phyloP scores from a whole-genome alignment of 2,113 vertebrate species.

The Maylandia zebra region DNA sequence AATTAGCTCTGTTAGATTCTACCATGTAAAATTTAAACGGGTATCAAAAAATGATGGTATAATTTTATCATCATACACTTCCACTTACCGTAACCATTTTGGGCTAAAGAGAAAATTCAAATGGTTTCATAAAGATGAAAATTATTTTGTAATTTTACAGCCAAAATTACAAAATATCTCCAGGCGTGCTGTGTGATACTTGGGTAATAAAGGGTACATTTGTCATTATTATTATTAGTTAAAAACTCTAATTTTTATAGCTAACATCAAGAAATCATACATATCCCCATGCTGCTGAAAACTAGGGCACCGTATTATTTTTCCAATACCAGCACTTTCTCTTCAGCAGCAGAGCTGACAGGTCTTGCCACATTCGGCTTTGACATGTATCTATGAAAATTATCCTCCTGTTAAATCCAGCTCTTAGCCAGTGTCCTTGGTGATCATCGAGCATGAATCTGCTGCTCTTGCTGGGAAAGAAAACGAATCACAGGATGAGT shows the following conservation, averaged over 20 bases:
- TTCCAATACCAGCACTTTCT: not conserved
- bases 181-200: accelerated
- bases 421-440: not conserved
- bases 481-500: not conserved
- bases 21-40: not conserved
- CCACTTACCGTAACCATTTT: not conserved
- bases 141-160: not conserved
- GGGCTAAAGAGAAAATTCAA: not conserved
- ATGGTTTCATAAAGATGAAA: not conserved
- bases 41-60: not conserved
- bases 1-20: not conserved
- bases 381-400: not conserved
- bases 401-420: not conserved
- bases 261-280: not conserved
- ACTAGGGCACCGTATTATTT: not conserved
- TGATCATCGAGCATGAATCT: not conserved
- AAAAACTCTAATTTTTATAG: not conserved
- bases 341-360: not conserved
- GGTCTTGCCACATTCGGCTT: not conserved
- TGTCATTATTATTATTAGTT: not conserved
- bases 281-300: not conserved
- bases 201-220: not conserved
- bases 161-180: not conserved
- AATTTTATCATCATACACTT: not conserved
- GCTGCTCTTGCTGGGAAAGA: not conserved